These are phyloP conservation scores for Laterallus jamaicensis DNA, from an alignment of 2,113 vertebrate genomes.

Conservation along the genomic window DNA sequence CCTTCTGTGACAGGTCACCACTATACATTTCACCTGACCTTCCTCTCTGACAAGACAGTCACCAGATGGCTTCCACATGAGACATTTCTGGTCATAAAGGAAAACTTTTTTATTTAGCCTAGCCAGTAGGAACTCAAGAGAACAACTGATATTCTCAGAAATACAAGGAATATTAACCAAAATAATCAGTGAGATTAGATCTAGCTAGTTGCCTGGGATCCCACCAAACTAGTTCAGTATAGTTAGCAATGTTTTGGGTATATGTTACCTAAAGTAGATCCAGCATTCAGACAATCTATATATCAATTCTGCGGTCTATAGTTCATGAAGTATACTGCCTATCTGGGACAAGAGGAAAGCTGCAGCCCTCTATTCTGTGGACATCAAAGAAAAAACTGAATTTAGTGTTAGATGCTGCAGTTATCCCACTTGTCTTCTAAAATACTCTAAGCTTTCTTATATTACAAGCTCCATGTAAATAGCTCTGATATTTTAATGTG, in stretches of 20 bases:
- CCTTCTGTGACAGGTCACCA: neutral
- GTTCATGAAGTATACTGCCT: neutral
- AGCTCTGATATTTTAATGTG: neutral
- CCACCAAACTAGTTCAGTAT: neutral
- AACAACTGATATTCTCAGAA: neutral
- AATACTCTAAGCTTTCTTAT: neutral
- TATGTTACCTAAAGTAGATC: neutral
- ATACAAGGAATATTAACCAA: neutral
- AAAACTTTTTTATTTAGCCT: rapidly evolving
- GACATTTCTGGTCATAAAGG: neutral
- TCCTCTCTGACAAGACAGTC: neutral
- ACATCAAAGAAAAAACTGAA: too few species aligned
- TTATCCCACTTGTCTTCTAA: neutral
- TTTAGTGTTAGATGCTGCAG: neutral
- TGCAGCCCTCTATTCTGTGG: too few species aligned
- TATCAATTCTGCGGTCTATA: neutral
- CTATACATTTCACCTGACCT: neutral
- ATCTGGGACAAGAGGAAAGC: neutral
- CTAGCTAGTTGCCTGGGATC: neutral
- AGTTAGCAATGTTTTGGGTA: neutral
- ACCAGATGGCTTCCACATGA: neutral
- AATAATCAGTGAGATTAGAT: neutral
- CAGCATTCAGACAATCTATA: neutral
- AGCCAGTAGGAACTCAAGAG: neutral
- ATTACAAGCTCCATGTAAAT: rapidly evolving